Conservation (phyloP, 2,888 invertebrate species). For the Epirrhoe tristata region DNA sequence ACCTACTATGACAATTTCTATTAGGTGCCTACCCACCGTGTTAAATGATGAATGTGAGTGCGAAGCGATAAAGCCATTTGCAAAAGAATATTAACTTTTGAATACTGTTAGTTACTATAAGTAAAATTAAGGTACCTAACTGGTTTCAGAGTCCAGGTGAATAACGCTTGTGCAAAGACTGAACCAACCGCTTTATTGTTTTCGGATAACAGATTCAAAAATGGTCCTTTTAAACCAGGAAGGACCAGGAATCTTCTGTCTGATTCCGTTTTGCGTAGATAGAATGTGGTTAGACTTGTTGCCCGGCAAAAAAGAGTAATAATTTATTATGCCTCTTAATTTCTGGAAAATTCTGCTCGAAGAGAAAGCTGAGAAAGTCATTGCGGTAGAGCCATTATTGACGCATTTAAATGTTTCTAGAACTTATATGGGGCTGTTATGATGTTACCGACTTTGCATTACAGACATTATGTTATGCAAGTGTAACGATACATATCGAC, state of each 20-base stretch:
- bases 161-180: constrained; percentile 1
- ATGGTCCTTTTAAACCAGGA: not conserved
- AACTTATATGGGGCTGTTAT: constrained; percentile 26
- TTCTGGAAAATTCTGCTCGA: constrained; percentile 42
- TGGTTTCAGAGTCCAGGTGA: constrained; percentile 23
- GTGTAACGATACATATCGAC: constrained; percentile 8
- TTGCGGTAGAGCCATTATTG: constrained; percentile 25
- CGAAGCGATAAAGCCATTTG: not conserved
- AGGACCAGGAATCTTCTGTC: not conserved
- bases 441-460: constrained; percentile 9
- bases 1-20: too few relatives aligned
- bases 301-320: constrained; percentile 21
- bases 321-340: constrained; percentile 25
- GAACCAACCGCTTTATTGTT: too few relatives aligned
- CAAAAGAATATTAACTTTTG: not conserved
- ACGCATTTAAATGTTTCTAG: constrained; percentile 33
- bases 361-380: constrained; percentile 45
- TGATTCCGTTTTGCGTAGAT: constrained; percentile 5
- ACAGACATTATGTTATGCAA: constrained; percentile 16
- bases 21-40: too few relatives aligned
- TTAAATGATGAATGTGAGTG: too few relatives aligned
- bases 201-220: too few relatives aligned
- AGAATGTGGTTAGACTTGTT: constrained; percentile 38
- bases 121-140: constrained; percentile 5
- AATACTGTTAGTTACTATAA: not conserved